These are phyloP conservation scores for Oscheius sp. DNA, from an alignment of 2,888 invertebrate genomes.

Conservation along the genomic window DNA sequence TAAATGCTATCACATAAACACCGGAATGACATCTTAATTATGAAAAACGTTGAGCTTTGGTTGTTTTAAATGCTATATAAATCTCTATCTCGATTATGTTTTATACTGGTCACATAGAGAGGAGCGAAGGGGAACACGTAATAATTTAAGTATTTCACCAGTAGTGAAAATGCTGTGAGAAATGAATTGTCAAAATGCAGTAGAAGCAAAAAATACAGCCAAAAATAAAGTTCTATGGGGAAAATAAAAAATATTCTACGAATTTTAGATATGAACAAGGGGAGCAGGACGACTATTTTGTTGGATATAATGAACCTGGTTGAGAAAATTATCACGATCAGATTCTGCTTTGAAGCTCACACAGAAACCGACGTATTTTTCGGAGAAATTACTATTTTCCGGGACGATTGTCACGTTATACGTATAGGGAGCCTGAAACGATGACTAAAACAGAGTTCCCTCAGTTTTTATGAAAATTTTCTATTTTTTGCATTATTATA, in stretches of 20 bases:
- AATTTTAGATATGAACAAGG: constrained; percentile 51
- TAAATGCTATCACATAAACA: constrained; percentile 8
- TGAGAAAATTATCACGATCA: constrained; percentile 50
- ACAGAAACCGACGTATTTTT: constrained; percentile 46
- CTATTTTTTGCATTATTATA: no score
- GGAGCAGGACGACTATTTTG: constrained; percentile 42
- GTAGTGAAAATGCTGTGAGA: background rate
- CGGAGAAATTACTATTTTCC: constrained; percentile 22
- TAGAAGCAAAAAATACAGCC: background rate
- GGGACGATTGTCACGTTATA: constrained; percentile 28
- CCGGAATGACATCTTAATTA: background rate
- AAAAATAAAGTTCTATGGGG: constrained; percentile 13
- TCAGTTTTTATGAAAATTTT: no score
- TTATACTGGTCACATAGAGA: no score
- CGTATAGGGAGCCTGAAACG: constrained; percentile 30
- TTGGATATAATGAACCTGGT: constrained; percentile 45
- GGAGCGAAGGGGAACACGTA: no score
- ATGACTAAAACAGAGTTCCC: no score
- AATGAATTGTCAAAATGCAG: background rate
- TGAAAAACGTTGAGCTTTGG: no score
- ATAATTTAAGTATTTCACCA: no score
- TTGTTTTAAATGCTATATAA: background rate
- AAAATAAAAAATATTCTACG: background rate
- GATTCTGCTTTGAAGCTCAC: constrained; percentile 44
- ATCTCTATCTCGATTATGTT: background rate